Conservation (phyloP, 2,888 invertebrate species). For the Rotaria sp. region DNA sequence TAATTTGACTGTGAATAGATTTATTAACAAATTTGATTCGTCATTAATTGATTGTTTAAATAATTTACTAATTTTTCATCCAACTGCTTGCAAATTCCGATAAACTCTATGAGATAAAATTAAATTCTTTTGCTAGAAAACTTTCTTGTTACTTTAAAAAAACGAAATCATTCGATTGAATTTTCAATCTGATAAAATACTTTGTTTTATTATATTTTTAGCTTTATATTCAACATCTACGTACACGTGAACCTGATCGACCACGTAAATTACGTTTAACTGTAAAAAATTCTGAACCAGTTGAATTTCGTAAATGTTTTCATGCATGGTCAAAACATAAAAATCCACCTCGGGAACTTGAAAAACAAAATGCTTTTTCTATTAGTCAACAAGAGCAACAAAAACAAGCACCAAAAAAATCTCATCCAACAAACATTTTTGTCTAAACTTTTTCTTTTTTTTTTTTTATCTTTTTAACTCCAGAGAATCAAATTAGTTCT, state of each 20-base stretch:
- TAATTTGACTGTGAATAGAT: too few species aligned
- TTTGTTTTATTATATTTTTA: slow-evolving; percentile 56
- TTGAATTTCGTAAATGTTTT: slow-evolving; percentile 90
- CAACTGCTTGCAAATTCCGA: too few species aligned
- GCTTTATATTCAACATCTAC: slow-evolving; percentile 95
- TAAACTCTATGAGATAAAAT: too few species aligned
- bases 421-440: background rate
- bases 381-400: background rate
- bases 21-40: too few species aligned
- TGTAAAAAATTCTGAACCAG: slow-evolving; percentile 88
- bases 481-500: slow-evolving; percentile 18
- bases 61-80: too few species aligned
- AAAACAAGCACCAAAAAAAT: slow-evolving; percentile 21
- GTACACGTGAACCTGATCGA: slow-evolving; percentile 82
- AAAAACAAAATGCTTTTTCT: slow-evolving; percentile 33
- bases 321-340: slow-evolving; percentile 73
- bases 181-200: too few species aligned
- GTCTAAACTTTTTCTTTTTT: background rate
- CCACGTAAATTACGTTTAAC: slow-evolving; percentile 85
- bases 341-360: slow-evolving; percentile 34
- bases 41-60: too few species aligned
- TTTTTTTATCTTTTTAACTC: background rate
- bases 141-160: too few species aligned
- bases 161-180: too few species aligned
- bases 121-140: too few species aligned